A percentile compares a stretch with the other conserved stretches of the same genome.
Conservation (phyloP, 2,888 invertebrate genomes). For the Scaeva pyrastri region DNA sequence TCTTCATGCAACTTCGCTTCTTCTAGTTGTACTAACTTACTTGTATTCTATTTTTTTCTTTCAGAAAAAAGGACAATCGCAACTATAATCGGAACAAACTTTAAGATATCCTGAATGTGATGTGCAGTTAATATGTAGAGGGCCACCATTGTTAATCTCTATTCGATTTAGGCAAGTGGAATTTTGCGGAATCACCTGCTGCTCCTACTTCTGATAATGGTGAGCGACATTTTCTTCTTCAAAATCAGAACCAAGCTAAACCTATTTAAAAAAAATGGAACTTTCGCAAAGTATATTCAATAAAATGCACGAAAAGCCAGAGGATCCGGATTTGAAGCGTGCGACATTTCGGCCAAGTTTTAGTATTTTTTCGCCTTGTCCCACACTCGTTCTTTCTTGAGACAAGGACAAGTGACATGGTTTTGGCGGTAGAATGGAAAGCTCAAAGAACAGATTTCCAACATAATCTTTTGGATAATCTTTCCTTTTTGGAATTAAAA, state of each 20-base stretch:
- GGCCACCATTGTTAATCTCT: conserved; percentile 62
- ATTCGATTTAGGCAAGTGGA: conserved; percentile 61
- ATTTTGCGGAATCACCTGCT: conserved; percentile 65
- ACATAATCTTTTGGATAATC: conserved; percentile 71
- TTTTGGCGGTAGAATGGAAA: conserved; percentile 7
- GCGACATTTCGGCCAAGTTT: conserved; percentile 45
- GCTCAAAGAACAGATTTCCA: conserved; percentile 53
- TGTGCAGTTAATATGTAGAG: conserved; percentile 26
- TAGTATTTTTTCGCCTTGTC: conserved; percentile 13
- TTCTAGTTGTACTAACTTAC: conserved; percentile 22
- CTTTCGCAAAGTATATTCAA: conserved; percentile 65
- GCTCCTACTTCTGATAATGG: conserved; percentile 39
- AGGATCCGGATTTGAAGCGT: conserved; percentile 54
- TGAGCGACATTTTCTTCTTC: conserved; percentile 10
- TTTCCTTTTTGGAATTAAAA: conserved; percentile 54
- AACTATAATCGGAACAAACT: conserved; percentile 73
- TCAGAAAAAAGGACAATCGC: conserved; percentile 64
- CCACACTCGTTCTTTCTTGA: not conserved
- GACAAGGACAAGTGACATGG: not conserved
- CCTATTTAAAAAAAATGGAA: conserved; percentile 6
- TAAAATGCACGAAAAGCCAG: conserved; percentile 50
- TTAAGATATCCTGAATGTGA: conserved; percentile 71
- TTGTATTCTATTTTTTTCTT: conserved; percentile 13
- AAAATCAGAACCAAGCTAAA: conserved; percentile 19
- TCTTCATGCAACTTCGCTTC: conserved; percentile 11